Evolutionary conservation across 2,113 vertebrate species (phyloP), one percentile per base, ranked within the genome.

Genomic region (Phaethornis superciliosus): DNA sequence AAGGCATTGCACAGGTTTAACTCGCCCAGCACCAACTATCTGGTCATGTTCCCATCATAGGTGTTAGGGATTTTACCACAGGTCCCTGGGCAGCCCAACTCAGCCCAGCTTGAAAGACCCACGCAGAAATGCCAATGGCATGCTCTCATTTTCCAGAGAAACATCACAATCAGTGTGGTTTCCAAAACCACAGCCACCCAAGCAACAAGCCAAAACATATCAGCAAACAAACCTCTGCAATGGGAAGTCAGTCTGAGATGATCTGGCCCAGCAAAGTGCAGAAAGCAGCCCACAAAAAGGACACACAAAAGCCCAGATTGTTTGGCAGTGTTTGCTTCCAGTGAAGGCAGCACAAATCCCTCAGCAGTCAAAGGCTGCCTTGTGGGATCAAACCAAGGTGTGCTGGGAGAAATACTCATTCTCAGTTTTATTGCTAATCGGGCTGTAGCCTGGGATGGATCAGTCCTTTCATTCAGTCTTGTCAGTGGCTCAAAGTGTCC

Each of bases 161-260:
- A 28, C 16, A 68, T 72, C 62, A 24, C 81, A 62, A 11, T 40
- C 68, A 6, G 27, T 0, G 0, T 44, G 89, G 82, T 75, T 94
- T 92, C 92, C 92, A 90, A 92, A 96, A 37, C 94, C 86, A 52
- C 89, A 92, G 51, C 94, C 90, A 87, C 55, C 91, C 84, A 77
- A 95, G 93, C 95, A 94, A 95, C 96, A 52, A 37, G 72, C 89
- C 93, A 88, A 94, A 97, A 94, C 89, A 96, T 13, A 49, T 76
- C 88, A 85, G 85, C 93, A 96, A 95, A 95, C 94, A 95, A 81
- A 94, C 8, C 78, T 81, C 47, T 75, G 71, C 68, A 15, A 7
- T 3, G 62, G 72, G 64, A 81, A 85, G 76, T 64, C 90, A 75
- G 63, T 30, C n/a, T 18, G 76, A 72, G 60, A 47, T 74, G 22